phyloP scores from a whole-genome alignment of 1,140 invertebrate genomes.

The Globodera ellingtonae region DNA sequence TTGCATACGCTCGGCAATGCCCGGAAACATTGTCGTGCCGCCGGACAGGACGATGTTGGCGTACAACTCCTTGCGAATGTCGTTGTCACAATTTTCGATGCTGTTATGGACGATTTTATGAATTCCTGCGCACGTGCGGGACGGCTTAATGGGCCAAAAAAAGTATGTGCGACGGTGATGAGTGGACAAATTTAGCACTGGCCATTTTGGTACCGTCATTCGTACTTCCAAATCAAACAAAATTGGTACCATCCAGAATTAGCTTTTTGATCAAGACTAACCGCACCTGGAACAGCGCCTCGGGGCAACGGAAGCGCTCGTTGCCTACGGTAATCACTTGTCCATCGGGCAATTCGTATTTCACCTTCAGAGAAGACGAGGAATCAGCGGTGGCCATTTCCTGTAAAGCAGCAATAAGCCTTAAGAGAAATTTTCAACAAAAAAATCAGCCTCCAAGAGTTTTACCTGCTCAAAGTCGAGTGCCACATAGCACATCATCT shows the following conservation, averaged over 20 bases:
- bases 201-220: too few species aligned
- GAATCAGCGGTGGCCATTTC: slow-evolving; percentile 91
- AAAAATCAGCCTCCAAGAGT: slow-evolving; percentile 80
- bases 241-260: too few species aligned
- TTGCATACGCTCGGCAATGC: too few species aligned
- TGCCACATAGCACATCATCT: slow-evolving; percentile 78
- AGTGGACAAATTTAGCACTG: background rate
- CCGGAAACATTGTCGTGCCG: too few species aligned
- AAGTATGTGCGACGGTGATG: too few species aligned
- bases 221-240: too few species aligned
- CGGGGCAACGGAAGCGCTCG: slow-evolving; percentile 94
- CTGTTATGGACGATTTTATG: slow-evolving; percentile 93
- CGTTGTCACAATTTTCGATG: slow-evolving; percentile 93
- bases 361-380: slow-evolving; percentile 86
- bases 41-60: too few species aligned
- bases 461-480: slow-evolving; percentile 81
- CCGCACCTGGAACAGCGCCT: slow-evolving; percentile 85
- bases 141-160: slow-evolving; percentile 40
- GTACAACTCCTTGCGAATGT: slow-evolving; percentile 87
- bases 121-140: slow-evolving; percentile 76
- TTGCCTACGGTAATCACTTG: slow-evolving; percentile 96
- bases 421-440: too few species aligned
- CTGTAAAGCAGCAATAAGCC: too few species aligned
- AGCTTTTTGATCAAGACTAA: too few species aligned
- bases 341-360: slow-evolving; percentile 89